These are phyloP conservation scores for Chaetops frenatus DNA, from an alignment of 2,113 vertebrate genomes.

Conservation along the genomic window DNA sequence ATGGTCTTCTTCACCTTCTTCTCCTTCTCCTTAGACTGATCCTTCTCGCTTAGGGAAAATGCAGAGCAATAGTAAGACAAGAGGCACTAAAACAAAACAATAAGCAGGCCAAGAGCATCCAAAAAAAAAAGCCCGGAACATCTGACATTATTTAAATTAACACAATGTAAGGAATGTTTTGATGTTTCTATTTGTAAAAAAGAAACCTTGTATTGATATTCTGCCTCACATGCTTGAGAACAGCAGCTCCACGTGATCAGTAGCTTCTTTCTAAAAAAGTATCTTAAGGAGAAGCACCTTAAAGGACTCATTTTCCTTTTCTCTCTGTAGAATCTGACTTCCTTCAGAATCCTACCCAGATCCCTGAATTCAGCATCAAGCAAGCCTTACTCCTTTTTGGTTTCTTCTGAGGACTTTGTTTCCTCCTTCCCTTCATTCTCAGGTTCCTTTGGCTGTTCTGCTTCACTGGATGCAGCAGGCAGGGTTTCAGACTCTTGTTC, in stretches of 20 bases:
- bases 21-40: conserved; percentile 84
- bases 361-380: not conserved
- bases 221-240: not conserved
- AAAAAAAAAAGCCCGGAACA: not conserved
- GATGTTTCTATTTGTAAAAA: not conserved
- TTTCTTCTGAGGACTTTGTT: conserved; percentile 73
- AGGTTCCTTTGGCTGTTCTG: conserved; percentile 69
- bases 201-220: not conserved
- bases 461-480: conserved; percentile 70
- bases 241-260: not conserved
- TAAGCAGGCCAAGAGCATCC: not conserved
- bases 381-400: conserved; percentile 84
- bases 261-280: not conserved
- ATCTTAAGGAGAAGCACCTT: not conserved
- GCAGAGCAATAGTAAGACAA: not conserved
- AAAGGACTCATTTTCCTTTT: not conserved
- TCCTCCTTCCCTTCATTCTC: conserved; percentile 72
- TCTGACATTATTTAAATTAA: not conserved
- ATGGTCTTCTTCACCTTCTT: conserved; percentile 97
- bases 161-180: not conserved
- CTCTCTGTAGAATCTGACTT: not conserved
- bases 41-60: conserved; percentile 80
- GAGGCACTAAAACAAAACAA: not conserved
- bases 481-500: conserved; percentile 76
- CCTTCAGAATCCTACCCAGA: not conserved